Evolutionary conservation across 2,888 invertebrate genomes (phyloP), one percentile per base, ranked within the genome.

Genomic region (Agonopterix arenella): DNA sequence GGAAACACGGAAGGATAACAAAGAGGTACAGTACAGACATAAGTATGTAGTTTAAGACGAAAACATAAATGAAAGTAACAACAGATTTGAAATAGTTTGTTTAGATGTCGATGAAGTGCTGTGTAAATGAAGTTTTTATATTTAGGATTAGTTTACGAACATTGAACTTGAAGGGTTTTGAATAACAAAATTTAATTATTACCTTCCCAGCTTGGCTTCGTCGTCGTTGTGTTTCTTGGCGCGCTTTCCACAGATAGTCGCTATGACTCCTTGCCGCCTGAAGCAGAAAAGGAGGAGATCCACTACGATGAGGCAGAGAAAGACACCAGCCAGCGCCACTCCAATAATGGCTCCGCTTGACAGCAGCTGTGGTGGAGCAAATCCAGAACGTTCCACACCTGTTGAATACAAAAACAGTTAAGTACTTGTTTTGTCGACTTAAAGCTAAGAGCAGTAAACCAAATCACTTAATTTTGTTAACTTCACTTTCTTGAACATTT

Each of bases 121-220:
- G 47, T 44, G 10, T 40, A 40, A n/a, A 40, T 40, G 9, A 40
- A 50, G 42, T 13, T 46, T n/a, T 42, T 46, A n/a, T 28, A 46
- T 50, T 47, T 46, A 8, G 11, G 13, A 46, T 45, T 7, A 41
- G 8, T 47, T 11, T 42, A 42, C 36, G 42, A 11, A 44, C 18
- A 36, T 50, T 16, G 55, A 44, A 58, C 53, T 51, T 52, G 46
- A 55, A 57, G 48, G 40, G 40, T 40, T 28, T 28, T 28, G 42
- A 10, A 44, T 28, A 36, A 48, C 8, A 55, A 44, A 58, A 53
- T 51, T 50, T 46, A 55, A 57, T 50, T 9, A n/a, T 40, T 91
- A 96, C 96, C 96, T 96, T 90, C 95, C 95, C 54, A 96, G 86
- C 79, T 96, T 96, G 0, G 94, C 91, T 81, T 95, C 95, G 52